A percentile compares a stretch with the other conserved stretches of the same genome.
phyloP scores from a whole-genome alignment of 2,888 invertebrate genomes.

The Drosophila gaucha region DNA sequence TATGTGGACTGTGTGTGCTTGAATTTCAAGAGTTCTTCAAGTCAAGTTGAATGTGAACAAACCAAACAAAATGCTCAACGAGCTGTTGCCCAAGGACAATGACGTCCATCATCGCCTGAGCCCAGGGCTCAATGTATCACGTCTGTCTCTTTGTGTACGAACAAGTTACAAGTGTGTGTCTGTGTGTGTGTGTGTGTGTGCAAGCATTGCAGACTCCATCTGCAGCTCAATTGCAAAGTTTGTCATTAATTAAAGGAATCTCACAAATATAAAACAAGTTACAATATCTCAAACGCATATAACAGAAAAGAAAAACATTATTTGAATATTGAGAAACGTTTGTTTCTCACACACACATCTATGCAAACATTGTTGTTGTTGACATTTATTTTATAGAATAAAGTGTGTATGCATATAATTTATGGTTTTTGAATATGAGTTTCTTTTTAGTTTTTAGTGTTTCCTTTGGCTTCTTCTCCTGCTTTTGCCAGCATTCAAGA shows the following conservation, averaged over 20 bases:
- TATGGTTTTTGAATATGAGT: background rate
- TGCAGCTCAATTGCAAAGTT: constrained; percentile 10
- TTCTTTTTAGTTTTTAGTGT: background rate
- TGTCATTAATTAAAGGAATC: constrained; percentile 16
- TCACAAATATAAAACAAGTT: constrained; percentile 13
- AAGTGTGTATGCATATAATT: background rate
- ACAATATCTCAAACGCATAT: background rate
- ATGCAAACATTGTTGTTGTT: background rate
- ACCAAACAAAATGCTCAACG: constrained; percentile 8
- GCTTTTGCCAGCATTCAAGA: too few species aligned
- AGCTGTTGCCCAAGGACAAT: constrained; percentile 8
- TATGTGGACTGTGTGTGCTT: background rate
- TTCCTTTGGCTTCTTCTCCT: too few species aligned
- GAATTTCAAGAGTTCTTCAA: background rate
- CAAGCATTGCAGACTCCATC: constrained; percentile 7
- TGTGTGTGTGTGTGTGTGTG: background rate
- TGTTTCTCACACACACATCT: background rate
- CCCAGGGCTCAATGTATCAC: constrained; percentile 51
- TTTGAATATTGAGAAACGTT: background rate
- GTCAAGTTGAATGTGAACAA: constrained; percentile 11
- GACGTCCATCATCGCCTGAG: constrained; percentile 42
- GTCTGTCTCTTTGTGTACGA: constrained; percentile 20
- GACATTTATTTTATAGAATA: background rate
- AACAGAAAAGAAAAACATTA: too few species aligned
- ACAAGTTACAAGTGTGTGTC: background rate